Percentiles rank a stretch among this genome's conserved stretches.
Conservation (phyloP, 2,113 vertebrate genomes). For the Dicerorhinus sumatrensis region DNA sequence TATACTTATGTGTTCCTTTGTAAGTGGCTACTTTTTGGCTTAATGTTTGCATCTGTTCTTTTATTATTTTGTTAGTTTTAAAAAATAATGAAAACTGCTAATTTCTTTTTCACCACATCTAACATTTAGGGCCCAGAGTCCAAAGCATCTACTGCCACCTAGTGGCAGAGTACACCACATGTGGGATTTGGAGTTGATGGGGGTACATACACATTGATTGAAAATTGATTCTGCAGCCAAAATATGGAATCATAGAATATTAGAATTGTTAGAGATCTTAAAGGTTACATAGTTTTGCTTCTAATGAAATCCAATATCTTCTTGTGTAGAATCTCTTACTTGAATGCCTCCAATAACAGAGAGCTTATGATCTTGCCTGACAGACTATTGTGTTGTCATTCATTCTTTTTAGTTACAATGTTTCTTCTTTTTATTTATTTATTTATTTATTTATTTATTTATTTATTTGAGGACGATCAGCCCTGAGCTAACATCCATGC, state of each 20-base stretch:
- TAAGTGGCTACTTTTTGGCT: neutral
- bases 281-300: neutral
- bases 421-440: slow-evolving; percentile 29
- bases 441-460: neutral
- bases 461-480: no score
- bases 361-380: slow-evolving; percentile 20
- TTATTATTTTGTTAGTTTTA: neutral
- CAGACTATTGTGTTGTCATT: slow-evolving; percentile 45
- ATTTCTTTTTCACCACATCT: slow-evolving; percentile 58
- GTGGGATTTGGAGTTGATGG: slow-evolving; percentile 33
- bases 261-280: neutral
- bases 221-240: slow-evolving; percentile 40
- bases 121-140: slow-evolving; percentile 28
- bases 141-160: slow-evolving; percentile 78
- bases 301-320: neutral
- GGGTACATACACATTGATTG: neutral
- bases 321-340: neutral
- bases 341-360: slow-evolving; percentile 28
- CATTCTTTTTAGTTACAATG: neutral
- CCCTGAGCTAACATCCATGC: no score
- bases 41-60: neutral
- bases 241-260: slow-evolving; percentile 21
- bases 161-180: slow-evolving; percentile 64
- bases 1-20: neutral
- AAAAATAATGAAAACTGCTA: slow-evolving; percentile 5